phyloP scores from a whole-genome alignment of 2,797 vertebrate genomes.

The Sparidentex hasta region DNA sequence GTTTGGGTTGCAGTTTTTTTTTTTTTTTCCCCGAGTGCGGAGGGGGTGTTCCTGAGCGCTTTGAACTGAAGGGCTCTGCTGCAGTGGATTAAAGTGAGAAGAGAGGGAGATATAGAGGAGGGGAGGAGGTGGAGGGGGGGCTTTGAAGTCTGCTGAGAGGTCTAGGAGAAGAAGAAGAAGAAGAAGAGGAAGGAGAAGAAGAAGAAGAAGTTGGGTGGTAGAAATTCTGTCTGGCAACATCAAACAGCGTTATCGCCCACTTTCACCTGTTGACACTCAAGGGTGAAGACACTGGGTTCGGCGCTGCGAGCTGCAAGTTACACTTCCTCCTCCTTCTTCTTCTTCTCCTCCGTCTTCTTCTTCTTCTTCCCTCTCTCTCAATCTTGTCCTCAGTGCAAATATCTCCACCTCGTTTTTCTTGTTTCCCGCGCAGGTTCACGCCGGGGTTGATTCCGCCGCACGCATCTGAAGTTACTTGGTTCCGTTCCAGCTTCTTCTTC shows the following conservation, averaged over 20 bases:
- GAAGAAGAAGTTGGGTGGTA: constrained; percentile 88
- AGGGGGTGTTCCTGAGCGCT: constrained; percentile 85
- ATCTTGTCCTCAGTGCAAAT: background rate
- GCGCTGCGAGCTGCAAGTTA: constrained; percentile 51
- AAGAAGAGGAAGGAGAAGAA: constrained; percentile 69
- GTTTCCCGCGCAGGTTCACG: constrained; percentile 23
- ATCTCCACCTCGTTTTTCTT: constrained; percentile 14
- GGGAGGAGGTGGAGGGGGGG: constrained; percentile 81
- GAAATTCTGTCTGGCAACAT: constrained; percentile 92
- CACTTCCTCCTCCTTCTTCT: constrained; percentile 39
- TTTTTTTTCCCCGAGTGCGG: constrained; percentile 63
- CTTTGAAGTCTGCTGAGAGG: constrained; percentile 98
- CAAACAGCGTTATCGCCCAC: constrained; percentile 90
- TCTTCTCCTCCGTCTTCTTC: constrained; percentile 12
- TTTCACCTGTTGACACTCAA: constrained; percentile 92
- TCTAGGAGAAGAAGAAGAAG: constrained; percentile 84
- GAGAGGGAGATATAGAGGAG: constrained; percentile 72
- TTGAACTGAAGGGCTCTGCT: constrained; percentile 97
- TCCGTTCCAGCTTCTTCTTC: constrained; percentile 41
- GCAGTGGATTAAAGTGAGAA: constrained; percentile 96
- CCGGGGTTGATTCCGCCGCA: constrained; percentile 19
- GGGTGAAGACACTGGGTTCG: constrained; percentile 80
- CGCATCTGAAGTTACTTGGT: constrained; percentile 52
- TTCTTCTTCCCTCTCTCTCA: constrained; percentile 11
- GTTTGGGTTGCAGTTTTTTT: constrained; percentile 91